These are phyloP conservation scores for Mystacornis crossleyi DNA, from an alignment of 2,113 vertebrate species.

Conservation along the genomic window DNA sequence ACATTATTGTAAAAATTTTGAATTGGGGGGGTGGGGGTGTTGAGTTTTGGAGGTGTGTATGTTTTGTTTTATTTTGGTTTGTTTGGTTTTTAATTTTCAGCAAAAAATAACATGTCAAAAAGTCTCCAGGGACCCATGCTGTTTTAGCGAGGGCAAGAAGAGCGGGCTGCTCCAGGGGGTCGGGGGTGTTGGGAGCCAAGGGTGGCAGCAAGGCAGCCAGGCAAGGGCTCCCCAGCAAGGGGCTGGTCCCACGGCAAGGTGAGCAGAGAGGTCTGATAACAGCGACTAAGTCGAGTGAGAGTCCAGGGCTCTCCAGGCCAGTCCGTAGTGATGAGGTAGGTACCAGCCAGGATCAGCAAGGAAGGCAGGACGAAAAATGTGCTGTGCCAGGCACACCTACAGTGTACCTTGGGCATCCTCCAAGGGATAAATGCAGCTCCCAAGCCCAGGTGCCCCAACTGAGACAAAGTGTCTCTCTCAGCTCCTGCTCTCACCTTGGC, in stretches of 20 bases:
- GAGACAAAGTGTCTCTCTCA: neutral
- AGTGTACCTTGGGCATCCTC: neutral
- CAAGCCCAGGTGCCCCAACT: neutral
- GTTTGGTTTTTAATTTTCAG: neutral
- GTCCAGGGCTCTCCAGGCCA: neutral
- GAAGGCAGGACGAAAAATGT: neutral
- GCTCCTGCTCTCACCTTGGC: neutral
- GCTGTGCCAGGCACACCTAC: neutral
- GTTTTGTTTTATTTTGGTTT: neutral
- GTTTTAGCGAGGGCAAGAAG: neutral
- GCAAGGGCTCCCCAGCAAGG: neutral
- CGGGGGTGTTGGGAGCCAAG: neutral
- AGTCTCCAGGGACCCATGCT: neutral
- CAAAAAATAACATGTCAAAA: neutral
- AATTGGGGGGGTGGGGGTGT: neutral
- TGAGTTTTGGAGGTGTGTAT: fast-evolving
- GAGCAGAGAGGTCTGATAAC: neutral
- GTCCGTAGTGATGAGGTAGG: neutral
- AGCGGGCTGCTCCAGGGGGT: neutral
- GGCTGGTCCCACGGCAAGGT: neutral
- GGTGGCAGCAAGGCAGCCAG: neutral
- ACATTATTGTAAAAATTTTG: neutral
- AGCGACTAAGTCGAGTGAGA: neutral
- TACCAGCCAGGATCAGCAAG: neutral
- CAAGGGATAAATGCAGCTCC: neutral